These are phyloP conservation scores for Otolemur garnettii DNA, from an alignment of 2,113 vertebrate genomes.

Conservation along the genomic window DNA sequence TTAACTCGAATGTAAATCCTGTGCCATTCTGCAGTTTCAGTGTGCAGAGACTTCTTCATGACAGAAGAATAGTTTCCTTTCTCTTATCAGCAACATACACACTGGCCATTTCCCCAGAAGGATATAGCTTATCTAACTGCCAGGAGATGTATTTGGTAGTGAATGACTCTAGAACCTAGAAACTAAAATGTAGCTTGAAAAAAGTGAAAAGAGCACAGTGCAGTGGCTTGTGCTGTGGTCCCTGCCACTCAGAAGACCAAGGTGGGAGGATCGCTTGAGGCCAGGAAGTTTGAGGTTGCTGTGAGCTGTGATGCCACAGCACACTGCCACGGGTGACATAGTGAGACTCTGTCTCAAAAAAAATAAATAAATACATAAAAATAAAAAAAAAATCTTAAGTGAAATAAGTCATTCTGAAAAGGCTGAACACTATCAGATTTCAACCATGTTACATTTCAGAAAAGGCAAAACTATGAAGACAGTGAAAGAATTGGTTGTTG, in stretches of 20 bases:
- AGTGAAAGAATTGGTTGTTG: background rate
- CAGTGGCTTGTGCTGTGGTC: background rate
- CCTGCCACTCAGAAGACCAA: background rate
- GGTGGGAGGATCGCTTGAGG: background rate
- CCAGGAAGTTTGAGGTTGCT: no score
- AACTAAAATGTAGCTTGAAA: background rate
- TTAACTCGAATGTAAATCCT: constrained; percentile 25
- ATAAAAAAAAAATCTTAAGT: background rate
- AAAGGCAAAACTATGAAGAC: background rate
- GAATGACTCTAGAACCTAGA: constrained; percentile 1
- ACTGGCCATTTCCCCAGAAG: background rate
- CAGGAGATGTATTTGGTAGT: background rate
- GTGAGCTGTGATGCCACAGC: no score
- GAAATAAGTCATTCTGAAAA: background rate
- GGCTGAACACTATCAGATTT: background rate
- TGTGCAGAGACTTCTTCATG: background rate
- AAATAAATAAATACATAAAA: no score
- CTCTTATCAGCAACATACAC: constrained; percentile 10
- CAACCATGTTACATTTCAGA: background rate
- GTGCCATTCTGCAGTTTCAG: background rate
- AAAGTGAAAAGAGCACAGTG: background rate
- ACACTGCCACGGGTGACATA: no score
- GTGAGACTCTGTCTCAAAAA: no score
- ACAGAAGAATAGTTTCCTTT: background rate
- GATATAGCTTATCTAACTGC: constrained; percentile 31